Conservation (phyloP, 1,140 invertebrate genomes). For the Papilio helenus region DNA sequence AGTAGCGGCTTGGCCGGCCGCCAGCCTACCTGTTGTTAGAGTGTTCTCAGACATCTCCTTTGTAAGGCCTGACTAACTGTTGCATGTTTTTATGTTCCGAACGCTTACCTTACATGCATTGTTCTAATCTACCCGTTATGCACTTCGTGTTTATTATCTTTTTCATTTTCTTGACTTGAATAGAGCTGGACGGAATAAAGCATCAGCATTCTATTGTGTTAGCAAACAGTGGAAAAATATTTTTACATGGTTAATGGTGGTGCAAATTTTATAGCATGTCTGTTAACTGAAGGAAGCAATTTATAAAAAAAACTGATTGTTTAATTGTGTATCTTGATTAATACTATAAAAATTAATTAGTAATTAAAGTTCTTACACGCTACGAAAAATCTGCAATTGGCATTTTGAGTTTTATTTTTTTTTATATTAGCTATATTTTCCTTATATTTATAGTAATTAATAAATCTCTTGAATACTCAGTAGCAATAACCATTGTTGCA, state of each 20-base stretch:
- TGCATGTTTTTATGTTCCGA: conserved; percentile 44
- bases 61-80: conserved; percentile 46
- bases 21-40: conserved; percentile 49
- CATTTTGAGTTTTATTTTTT: too few species aligned
- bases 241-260: not conserved
- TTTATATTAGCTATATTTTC: not conserved
- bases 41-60: conserved; percentile 42
- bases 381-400: too few species aligned
- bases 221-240: not conserved
- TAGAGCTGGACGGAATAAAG: not conserved
- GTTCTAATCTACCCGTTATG: conserved; percentile 43
- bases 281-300: not conserved
- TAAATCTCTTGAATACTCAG: not conserved
- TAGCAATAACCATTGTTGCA: not conserved
- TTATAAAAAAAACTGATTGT: not conserved
- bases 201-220: not conserved
- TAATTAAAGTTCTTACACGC: too few species aligned
- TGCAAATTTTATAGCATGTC: not conserved
- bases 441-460: not conserved
- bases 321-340: not conserved
- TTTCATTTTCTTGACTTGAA: conserved; percentile 28
- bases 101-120: conserved; percentile 37
- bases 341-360: not conserved
- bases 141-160: conserved; percentile 29
- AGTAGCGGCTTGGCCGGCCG: conserved; percentile 42